Percentiles rank a stretch among this genome's conserved stretches.
phyloP scores from a whole-genome alignment of 2,797 vertebrate species.

The Hapalemur alaotrensis region DNA sequence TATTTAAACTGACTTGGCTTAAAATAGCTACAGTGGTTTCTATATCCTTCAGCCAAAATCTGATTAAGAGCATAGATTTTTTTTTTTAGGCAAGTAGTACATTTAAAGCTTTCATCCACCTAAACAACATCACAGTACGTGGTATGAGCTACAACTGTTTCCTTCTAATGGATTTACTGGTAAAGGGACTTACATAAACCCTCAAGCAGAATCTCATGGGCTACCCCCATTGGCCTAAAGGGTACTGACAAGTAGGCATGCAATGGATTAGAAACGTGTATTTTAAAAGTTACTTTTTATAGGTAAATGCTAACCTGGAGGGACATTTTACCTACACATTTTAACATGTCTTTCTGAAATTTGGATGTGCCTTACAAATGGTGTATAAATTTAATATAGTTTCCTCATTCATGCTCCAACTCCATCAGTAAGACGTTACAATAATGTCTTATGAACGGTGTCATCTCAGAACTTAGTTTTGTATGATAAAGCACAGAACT shows the following conservation, averaged over 20 bases:
- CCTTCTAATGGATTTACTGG: not conserved
- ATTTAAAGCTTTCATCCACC: not conserved
- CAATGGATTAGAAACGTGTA: too few relatives aligned
- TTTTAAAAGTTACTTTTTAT: not conserved
- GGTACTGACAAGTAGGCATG: not conserved
- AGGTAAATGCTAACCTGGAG: not conserved
- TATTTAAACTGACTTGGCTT: not conserved
- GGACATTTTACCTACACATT: not conserved
- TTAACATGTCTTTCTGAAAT: constrained; percentile 9
- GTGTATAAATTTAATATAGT: not conserved
- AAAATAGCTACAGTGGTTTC: not conserved
- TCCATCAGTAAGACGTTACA: not conserved
- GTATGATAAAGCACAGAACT: not conserved
- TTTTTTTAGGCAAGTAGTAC: not conserved
- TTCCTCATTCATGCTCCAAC: not conserved
- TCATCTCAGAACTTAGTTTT: not conserved
- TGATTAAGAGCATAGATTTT: not conserved
- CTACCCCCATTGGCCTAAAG: not conserved
- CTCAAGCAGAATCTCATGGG: not conserved
- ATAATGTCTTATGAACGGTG: not conserved
- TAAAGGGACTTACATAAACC: not conserved
- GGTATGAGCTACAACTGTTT: not conserved
- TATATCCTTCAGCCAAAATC: not conserved
- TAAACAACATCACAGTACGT: not conserved
- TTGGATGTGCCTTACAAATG: not conserved